Percentiles rank a stretch among this genome's conserved stretches.
Evolutionary conservation across 2,888 invertebrate genomes (phyloP).

Genomic region (Yponomeuta plumbellus): DNA sequence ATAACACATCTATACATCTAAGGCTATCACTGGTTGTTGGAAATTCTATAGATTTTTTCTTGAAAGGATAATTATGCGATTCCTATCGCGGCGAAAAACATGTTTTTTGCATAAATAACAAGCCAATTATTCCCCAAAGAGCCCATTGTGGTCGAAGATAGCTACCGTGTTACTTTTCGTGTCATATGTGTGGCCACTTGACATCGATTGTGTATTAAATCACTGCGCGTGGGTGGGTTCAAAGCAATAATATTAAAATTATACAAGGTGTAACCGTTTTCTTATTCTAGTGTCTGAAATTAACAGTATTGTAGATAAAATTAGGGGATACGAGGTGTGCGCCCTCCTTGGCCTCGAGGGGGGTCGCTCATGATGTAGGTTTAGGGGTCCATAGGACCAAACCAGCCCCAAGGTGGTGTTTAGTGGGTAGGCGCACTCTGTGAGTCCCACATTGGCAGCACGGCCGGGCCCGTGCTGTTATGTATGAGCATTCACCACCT

Average conservation of each 20-base stretch:
- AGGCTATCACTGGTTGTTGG: not conserved
- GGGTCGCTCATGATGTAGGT: too few relatives aligned
- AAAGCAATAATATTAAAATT: not conserved
- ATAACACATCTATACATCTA: not conserved
- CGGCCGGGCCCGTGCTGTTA: too few relatives aligned
- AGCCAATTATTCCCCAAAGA: not conserved
- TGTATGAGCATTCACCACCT: too few relatives aligned
- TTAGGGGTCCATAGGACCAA: too few relatives aligned
- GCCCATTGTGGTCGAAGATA: not conserved
- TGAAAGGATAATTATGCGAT: not conserved
- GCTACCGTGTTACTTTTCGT: conserved; percentile 7
- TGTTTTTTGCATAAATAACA: not conserved
- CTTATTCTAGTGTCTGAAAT: not conserved
- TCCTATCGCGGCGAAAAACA: not conserved
- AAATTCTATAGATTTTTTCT: not conserved
- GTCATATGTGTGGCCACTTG: conserved; percentile 1
- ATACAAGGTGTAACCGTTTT: not conserved
- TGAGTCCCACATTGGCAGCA: too few relatives aligned
- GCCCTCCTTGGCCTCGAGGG: too few relatives aligned
- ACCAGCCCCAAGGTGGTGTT: too few relatives aligned
- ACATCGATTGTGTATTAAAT: not conserved
- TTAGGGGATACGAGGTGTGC: too few relatives aligned
- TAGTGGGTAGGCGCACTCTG: too few relatives aligned
- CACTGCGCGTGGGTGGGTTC: not conserved
- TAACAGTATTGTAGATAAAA: too few relatives aligned